These are phyloP conservation scores for Hirundo rustica DNA, from an alignment of 2,797 vertebrate species.

Conservation along the genomic window DNA sequence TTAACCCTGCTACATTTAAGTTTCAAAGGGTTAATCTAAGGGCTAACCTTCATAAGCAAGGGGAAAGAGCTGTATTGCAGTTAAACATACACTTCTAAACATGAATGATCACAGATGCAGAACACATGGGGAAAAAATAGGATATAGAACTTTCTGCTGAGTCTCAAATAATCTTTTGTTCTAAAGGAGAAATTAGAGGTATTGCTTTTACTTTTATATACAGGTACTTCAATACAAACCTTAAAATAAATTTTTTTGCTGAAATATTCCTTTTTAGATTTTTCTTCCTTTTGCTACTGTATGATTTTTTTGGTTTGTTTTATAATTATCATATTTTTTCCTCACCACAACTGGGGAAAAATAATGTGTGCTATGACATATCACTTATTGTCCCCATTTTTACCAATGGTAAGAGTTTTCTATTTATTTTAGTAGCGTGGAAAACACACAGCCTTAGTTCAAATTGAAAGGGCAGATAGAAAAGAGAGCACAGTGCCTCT, in stretches of 20 bases:
- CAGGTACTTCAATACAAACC: not conserved
- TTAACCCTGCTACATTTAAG: not conserved
- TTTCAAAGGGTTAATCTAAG: not conserved
- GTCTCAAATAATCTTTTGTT: not conserved
- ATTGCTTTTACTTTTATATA: not conserved
- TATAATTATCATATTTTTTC: not conserved
- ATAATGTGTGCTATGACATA: rapidly evolving
- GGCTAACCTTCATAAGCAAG: not conserved
- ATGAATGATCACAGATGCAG: not conserved
- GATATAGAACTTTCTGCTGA: not conserved
- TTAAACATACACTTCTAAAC: not conserved
- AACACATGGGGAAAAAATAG: not conserved
- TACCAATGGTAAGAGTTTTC: not conserved
- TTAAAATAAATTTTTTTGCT: not conserved
- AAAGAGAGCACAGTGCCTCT: not conserved
- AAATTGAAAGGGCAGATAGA: not conserved
- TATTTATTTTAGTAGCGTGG: not conserved
- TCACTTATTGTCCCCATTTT: not conserved
- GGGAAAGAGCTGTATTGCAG: not conserved
- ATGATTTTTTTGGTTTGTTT: not conserved
- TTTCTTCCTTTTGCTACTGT: not conserved
- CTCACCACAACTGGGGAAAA: not conserved
- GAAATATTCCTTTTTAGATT: not conserved
- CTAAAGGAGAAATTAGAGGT: not conserved
- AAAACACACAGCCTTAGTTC: not conserved